Evolutionary conservation across 2,797 vertebrate genomes (phyloP).

Genomic region (Helarctos malayanus): DNA sequence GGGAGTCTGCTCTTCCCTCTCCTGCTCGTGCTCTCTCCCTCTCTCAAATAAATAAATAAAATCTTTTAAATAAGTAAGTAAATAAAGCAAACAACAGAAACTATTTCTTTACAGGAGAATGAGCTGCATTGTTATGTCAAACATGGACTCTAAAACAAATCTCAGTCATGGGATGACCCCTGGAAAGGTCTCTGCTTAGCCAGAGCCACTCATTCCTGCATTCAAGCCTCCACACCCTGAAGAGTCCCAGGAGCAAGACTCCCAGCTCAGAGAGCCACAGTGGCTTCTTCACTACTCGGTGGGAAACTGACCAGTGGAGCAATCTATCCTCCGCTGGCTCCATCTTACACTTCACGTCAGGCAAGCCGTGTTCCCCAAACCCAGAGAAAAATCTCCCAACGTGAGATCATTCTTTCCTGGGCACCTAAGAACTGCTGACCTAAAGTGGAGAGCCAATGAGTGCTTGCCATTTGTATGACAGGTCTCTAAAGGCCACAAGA

Average conservation of each 20-base stretch:
- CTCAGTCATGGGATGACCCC: background rate
- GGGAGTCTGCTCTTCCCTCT: background rate
- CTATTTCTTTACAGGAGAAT: background rate
- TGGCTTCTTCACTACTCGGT: background rate
- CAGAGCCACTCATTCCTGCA: background rate
- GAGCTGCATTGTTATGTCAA: background rate
- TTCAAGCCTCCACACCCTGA: background rate
- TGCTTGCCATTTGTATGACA: accelerated
- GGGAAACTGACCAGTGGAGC: background rate
- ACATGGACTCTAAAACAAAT: background rate
- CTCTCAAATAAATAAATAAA: background rate
- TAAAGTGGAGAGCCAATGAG: background rate
- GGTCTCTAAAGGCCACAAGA: background rate
- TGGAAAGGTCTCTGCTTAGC: background rate
- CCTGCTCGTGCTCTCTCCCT: background rate
- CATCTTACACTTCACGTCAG: background rate
- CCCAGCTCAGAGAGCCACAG: background rate
- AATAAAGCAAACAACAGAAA: background rate
- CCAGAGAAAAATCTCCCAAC: background rate
- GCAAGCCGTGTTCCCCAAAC: background rate
- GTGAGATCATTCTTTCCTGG: background rate
- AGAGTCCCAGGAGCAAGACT: background rate
- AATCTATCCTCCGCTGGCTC: background rate
- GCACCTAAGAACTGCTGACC: background rate
- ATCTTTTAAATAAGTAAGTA: background rate